These are phyloP conservation scores for Empis livida DNA, from an alignment of 2,888 invertebrate species.

Conservation along the genomic window DNA sequence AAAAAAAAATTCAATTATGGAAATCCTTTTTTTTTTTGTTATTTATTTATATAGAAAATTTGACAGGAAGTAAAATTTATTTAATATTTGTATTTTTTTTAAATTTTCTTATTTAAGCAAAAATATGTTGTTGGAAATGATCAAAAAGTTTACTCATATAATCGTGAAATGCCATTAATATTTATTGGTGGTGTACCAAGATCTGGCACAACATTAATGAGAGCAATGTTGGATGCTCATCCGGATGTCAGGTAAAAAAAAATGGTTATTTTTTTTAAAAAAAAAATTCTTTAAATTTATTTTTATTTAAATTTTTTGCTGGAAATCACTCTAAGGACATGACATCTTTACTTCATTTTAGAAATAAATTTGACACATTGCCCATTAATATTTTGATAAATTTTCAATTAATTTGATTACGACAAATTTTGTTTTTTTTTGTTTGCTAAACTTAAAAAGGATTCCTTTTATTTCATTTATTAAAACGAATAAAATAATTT, in stretches of 20 bases:
- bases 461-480: too few species aligned
- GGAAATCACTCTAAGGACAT: too few species aligned
- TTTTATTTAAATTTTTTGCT: too few species aligned
- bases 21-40: not conserved
- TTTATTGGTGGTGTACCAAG: slow-evolving; percentile 97
- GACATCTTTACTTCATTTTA: too few species aligned
- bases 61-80: not conserved
- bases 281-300: too few species aligned
- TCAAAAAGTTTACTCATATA: slow-evolving; percentile 57
- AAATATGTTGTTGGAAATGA: slow-evolving; percentile 51
- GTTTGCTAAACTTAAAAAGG: too few species aligned
- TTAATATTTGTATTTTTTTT: not conserved
- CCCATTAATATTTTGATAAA: too few species aligned
- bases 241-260: slow-evolving; percentile 77
- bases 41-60: not conserved
- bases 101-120: slow-evolving; percentile 31
- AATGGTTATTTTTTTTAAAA: too few species aligned
- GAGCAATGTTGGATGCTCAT: slow-evolving; percentile 97
- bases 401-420: too few species aligned
- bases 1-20: not conserved
- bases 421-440: too few species aligned
- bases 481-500: too few species aligned
- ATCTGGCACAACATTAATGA: slow-evolving; percentile 93
- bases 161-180: slow-evolving; percentile 82
- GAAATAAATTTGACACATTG: too few species aligned